Base-by-base conservation (phyloP, 2,888 invertebrate genomes). In the Selenia dentaria region DNA sequence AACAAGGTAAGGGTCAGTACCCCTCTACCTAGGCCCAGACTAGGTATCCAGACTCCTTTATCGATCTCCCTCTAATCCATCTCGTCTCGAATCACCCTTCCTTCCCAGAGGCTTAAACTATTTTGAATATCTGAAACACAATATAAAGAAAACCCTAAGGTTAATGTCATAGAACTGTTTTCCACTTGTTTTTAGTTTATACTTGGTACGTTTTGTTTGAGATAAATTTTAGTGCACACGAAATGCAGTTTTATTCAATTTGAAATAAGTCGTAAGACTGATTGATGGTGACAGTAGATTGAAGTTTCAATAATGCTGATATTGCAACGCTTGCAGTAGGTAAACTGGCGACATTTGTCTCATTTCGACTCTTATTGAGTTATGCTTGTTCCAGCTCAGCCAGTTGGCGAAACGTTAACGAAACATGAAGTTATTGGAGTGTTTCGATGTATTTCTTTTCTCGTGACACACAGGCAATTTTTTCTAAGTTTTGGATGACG, bases 51-150 rank as follows among this genome's bases (percentile, higher is more conserved):
- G 35, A 46, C 45, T 38, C 14, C 39, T 43, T 50, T 51, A 54
- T 56, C 50, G 32, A 29, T 44, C 42, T 42, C 12, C 31, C 39
- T 41, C 49, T 50, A 46, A 49, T 55, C 52, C 51, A 45, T 50
- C 55, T 52, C 34, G 45, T 45, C 47, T 55, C 53, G 40, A 54
- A 50, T 55, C 51, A 27, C 27, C 46, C 34, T 38, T 47, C 40
- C 50, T 51, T 51, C 51, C 32, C 45, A 29, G 39, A 51, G 24
- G 38, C 42, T 43, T 49, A 24, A 27, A 46, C 47, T 41, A 46
- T 31, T 51, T 53, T 51, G 45, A 43, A 53, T 48, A 48, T 16
- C 27, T 16, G 6, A 8, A n/a, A 14, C 12, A 28, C 38, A 39
- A 25, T 29, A 14, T 16, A 48, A 48, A 51, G 22, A 4, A 3